These are phyloP conservation scores for Euphonia xanthogaster DNA, from an alignment of 2,797 vertebrate genomes.

Conservation along the genomic window DNA sequence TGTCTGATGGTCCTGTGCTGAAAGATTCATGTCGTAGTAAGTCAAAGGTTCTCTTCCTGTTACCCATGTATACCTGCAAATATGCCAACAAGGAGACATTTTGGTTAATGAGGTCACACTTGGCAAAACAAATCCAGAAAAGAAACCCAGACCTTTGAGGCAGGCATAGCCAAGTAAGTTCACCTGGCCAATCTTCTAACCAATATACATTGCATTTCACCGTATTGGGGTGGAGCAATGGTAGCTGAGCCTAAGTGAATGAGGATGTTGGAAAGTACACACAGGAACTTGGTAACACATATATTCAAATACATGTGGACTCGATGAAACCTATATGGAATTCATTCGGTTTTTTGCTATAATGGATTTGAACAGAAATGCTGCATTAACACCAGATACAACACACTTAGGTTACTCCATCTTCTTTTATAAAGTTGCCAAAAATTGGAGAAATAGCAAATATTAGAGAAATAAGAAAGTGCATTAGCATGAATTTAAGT, in stretches of 20 bases:
- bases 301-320: neutral
- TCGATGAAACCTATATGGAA: neutral
- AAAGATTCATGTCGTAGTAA: conserved; percentile 96
- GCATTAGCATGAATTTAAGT: neutral
- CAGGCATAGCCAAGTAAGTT: neutral
- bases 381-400: neutral
- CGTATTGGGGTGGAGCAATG: neutral
- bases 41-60: conserved; percentile 94
- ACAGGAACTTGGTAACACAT: neutral
- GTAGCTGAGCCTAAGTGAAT: neutral
- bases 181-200: neutral
- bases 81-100: neutral
- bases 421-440: neutral
- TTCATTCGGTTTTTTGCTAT: neutral
- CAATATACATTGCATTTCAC: neutral
- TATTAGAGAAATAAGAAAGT: neutral
- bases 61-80: conserved; percentile 91
- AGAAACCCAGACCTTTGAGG: neutral
- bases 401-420: neutral
- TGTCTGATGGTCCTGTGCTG: conserved; percentile 94
- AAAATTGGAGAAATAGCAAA: neutral
- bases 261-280: neutral
- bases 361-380: conserved; percentile 13
- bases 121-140: neutral
- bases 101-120: neutral